These are phyloP conservation scores for Harpagifer antarcticus DNA, from an alignment of 2,797 vertebrate species.

Conservation along the genomic window DNA sequence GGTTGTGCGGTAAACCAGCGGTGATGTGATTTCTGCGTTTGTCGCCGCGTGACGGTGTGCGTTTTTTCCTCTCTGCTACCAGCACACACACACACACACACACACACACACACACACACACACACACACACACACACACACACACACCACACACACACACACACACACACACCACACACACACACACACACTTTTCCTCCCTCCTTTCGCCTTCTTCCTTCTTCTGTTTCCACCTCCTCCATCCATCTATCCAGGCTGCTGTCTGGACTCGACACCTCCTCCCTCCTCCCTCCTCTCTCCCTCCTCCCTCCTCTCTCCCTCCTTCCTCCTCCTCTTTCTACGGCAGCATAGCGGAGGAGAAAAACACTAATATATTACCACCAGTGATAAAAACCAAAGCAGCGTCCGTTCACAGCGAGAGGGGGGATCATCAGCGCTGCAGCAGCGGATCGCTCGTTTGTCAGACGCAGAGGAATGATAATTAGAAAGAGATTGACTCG, in stretches of 20 bases:
- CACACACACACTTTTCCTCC: constrained; percentile 15
- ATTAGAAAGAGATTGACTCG: constrained; percentile 71
- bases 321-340: constrained; percentile 21
- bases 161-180: too few species aligned
- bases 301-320: constrained; percentile 1
- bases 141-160: too few species aligned
- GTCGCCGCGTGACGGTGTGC: constrained; percentile 36
- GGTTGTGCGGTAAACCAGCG: constrained; percentile 18
- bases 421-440: constrained; percentile 48
- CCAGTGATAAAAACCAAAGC: constrained; percentile 44
- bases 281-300: constrained; percentile 10
- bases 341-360: constrained; percentile 36
- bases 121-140: too few species aligned
- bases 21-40: constrained; percentile 38
- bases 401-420: constrained; percentile 29
- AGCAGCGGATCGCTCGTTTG: constrained; percentile 55
- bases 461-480: constrained; percentile 76
- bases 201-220: constrained; percentile 22
- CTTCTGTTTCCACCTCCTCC: constrained; percentile 38
- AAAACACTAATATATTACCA: constrained; percentile 27
- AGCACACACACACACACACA: not conserved
- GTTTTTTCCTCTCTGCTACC: constrained; percentile 22
- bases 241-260: constrained; percentile 41
- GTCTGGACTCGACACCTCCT: constrained; percentile 57
- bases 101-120: too few species aligned